phyloP scores from a whole-genome alignment of 2,113 vertebrate species.

The Rhagologus leucostigma region DNA sequence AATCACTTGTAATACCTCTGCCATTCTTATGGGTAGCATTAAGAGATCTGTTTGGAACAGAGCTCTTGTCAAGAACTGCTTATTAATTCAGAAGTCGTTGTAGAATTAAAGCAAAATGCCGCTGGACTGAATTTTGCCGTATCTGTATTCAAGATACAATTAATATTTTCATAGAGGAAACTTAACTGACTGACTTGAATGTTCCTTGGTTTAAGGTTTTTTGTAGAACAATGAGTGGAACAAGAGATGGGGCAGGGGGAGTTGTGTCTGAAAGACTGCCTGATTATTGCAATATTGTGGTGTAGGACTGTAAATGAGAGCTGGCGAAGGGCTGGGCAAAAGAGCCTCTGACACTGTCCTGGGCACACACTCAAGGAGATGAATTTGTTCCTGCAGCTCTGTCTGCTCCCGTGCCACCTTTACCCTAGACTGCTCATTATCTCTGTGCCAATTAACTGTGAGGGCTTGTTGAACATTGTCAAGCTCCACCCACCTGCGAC shows the following conservation, averaged over 20 bases:
- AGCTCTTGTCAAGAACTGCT: not conserved
- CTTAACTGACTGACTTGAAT: not conserved
- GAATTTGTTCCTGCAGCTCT: not conserved
- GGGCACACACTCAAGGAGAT: not conserved
- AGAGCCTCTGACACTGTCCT: not conserved
- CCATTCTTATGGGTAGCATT: slow-evolving; percentile 42
- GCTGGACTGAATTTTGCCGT: not conserved
- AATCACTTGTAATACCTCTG: slow-evolving; percentile 62
- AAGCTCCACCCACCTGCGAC: not conserved
- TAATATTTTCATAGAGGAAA: not conserved
- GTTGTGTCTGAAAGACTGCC: not conserved
- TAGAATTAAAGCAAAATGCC: not conserved
- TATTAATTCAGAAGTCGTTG: not conserved
- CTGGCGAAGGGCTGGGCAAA: not conserved
- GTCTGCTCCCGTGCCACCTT: not conserved
- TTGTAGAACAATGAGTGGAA: not conserved
- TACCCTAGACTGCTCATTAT: not conserved
- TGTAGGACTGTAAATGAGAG: not conserved
- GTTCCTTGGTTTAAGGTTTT: not conserved
- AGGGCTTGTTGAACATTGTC: not conserved
- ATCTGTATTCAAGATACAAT: not conserved
- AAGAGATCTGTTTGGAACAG: slow-evolving; percentile 12
- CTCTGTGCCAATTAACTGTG: not conserved
- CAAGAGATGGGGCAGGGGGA: not conserved
- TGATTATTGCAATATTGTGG: not conserved